A percentile compares a stretch with the other conserved stretches of the same genome.
Conservation (phyloP, 2,888 invertebrate species). For the Lepidocyrtoides sp. region DNA sequence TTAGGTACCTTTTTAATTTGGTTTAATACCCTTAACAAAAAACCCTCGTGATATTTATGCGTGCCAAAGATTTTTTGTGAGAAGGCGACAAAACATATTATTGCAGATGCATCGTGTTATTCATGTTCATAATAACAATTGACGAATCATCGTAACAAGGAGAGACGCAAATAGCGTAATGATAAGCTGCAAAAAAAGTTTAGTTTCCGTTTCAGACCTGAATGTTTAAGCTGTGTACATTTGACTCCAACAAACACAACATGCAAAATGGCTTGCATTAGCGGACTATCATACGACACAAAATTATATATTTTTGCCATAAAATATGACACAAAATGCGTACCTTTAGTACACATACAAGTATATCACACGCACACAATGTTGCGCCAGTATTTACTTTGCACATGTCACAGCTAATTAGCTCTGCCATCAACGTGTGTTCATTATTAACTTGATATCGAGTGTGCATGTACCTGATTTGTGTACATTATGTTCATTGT, state of each 20-base stretch:
- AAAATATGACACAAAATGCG: no score
- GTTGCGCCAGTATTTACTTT: constrained; percentile 1
- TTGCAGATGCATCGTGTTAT: neutral
- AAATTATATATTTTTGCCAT: no score
- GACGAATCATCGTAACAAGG: neutral
- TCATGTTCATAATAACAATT: neutral
- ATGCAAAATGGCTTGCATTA: neutral
- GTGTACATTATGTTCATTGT: neutral
- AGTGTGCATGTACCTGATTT: neutral
- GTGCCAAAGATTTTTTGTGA: neutral
- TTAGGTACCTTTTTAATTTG: neutral
- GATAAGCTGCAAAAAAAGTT: neutral
- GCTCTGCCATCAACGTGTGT: neutral
- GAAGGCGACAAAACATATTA: neutral
- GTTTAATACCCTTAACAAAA: neutral
- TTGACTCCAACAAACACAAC: neutral
- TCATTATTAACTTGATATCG: neutral
- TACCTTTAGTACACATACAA: no score
- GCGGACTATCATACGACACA: no score
- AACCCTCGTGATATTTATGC: neutral
- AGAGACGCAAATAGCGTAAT: neutral
- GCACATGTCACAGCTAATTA: constrained; percentile 33
- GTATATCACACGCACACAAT: neutral
- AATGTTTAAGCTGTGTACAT: neutral
- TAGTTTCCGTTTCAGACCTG: constrained; percentile 9